These are phyloP conservation scores for Conger conger DNA, from an alignment of 2,113 vertebrate species.

Conservation along the genomic window DNA sequence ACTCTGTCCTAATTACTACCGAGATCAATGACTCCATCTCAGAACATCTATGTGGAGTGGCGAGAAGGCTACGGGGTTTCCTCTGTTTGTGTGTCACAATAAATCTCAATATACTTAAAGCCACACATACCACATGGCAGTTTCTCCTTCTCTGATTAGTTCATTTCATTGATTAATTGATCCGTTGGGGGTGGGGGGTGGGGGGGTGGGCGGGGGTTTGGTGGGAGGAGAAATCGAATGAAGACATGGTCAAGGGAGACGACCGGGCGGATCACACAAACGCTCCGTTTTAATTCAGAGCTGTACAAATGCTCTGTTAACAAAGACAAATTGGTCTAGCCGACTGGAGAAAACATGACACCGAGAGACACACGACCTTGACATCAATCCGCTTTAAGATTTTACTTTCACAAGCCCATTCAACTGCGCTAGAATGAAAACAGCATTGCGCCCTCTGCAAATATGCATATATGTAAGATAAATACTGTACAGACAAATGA, in stretches of 20 bases:
- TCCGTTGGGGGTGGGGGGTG: slow-evolving; percentile 41
- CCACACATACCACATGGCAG: slow-evolving; percentile 48
- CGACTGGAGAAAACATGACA: slow-evolving; percentile 46
- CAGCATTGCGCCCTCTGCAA: neutral
- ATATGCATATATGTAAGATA: slow-evolving; percentile 11
- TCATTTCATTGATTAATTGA: slow-evolving; percentile 68
- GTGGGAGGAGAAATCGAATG: slow-evolving; percentile 53
- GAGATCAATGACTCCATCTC: slow-evolving; percentile 58
- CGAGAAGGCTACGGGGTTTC: slow-evolving; percentile 29
- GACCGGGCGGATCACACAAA: slow-evolving; percentile 51
- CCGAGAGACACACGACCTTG: slow-evolving; percentile 60
- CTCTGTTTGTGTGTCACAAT: slow-evolving; percentile 33
- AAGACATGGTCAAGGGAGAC: slow-evolving; percentile 52
- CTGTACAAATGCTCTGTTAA: slow-evolving; percentile 55
- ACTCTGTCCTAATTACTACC: slow-evolving; percentile 60
- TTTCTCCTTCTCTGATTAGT: slow-evolving; percentile 56
- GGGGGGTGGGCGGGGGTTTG: too few species aligned
- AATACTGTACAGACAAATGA: neutral
- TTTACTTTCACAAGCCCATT: neutral
- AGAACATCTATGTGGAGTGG: slow-evolving; percentile 33
- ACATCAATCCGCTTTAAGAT: neutral
- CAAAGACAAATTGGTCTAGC: slow-evolving; percentile 66
- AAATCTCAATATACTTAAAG: slow-evolving; percentile 56
- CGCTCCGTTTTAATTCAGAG: slow-evolving; percentile 48
- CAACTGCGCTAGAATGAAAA: neutral